Base-by-base conservation (phyloP, 1,140 invertebrate genomes). In the Hylyphantes graminicola region DNA sequence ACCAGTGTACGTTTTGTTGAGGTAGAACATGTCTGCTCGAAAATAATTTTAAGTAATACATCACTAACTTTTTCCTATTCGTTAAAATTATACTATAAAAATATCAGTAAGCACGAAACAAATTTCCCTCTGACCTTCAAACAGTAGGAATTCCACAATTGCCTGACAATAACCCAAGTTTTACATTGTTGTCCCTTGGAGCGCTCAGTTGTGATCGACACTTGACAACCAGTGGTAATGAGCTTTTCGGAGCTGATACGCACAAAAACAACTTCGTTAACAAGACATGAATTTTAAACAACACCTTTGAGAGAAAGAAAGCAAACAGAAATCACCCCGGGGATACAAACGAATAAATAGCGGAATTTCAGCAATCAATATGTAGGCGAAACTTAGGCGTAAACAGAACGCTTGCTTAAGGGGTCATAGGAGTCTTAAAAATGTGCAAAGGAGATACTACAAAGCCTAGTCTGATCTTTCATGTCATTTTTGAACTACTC, bases 271-370 rank as follows among this genome's bases (percentile, higher is more conserved):
- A n/a, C 72, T 15, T 68, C 64, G n/a, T 57, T 80, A 80, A 80
- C 77, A 70, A 70, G 77, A 80, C 77, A 50, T 70, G 77, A 80
- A 80, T 80, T 67, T 80, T 80, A 80, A 80, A 53, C 70, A 80
- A 80, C 65, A 80, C 65, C 13, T 59, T 51, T n/a, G 19, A 13
- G 12, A 55, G 8, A 35, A 65, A 73, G 21, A 73, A 74, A 53
- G 48, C 7, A 55, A 21, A 21, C 11, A 54, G 19, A 74, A 55
- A 17, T n/a, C 63, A 67, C 59, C 51, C 63, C 63, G 21, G 12
- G 61, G 21, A 63, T 10, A 19, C 35, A 50, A 78, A 48, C 19
- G 35, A 78, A 21, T n/a, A 78, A 67, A 78, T 55, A 21, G 51
- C 12, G 21, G 21, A 64, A 50, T 19, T 15, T 11, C 68, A 21